Evolutionary conservation across 2,113 vertebrate genomes (phyloP), one percentile per base, ranked within the genome.

Genomic region (Microcebus tavaratra): DNA sequence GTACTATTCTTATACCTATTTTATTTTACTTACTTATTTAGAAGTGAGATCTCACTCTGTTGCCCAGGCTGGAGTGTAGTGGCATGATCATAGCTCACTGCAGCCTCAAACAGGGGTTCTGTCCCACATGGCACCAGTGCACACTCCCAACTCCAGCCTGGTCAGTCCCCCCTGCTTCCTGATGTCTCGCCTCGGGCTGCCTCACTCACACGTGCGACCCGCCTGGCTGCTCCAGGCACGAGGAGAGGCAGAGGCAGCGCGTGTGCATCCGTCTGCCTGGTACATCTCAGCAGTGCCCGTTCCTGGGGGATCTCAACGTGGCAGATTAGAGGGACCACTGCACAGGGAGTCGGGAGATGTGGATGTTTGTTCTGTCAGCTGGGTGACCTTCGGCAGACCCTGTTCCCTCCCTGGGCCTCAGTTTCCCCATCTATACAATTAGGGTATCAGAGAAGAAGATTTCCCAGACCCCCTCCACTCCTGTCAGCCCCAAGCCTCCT

Each of bases 111-210:
- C 48, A 45, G 45, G 45, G 45, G 45, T 25, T 55, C 67, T 6
- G 21, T 4, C 17, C 36, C 2, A 1, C 59, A 25, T 0, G 88
- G 75, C 68, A 29, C 25, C 12, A 29, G 1, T 1, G 29, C 3
- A 1, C 1, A 17, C n/a, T 29, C 29, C 27, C 17, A 0, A 9
- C 31, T 6, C 27, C 4, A 0, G 13, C 25, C 63, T 48, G 73
- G 1, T 3, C 5, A 2, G 27, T 7, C 34, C 50, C 12, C 12
- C 0, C 25, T 1, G 3, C 10, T 68, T 31, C 18, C 45, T 20
- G 8, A 2, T 0, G 1, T 23, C 50, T n/a, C 34, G n/a, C 5
- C 14, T 23, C 55, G 18, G 55, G 29, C 57, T 23, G 8, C 2
- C 34, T 53, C 1, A 1, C 10, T 36, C 23, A 39, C 0, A 6